Percentiles rank a stretch among this genome's conserved stretches.
Evolutionary conservation across 2,797 vertebrate species (phyloP).

Genomic region (Astyanax mexicanus): DNA sequence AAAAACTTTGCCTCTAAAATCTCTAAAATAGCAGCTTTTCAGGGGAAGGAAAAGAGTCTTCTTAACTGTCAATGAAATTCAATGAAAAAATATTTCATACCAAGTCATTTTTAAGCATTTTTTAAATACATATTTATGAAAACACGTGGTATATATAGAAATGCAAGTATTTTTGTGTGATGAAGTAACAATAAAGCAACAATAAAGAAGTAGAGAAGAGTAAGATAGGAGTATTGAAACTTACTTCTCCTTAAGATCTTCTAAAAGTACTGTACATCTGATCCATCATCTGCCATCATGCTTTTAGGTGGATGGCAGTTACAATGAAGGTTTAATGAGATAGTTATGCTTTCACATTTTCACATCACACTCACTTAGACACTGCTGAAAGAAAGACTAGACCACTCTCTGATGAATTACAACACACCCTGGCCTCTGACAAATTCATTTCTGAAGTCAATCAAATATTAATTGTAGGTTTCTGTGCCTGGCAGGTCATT

Average conservation of each 20-base stretch:
- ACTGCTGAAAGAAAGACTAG: constrained; percentile 17
- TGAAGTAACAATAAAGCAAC: too few species aligned
- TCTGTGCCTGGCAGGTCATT: constrained; percentile 33
- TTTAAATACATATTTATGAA: too few species aligned
- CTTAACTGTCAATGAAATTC: not conserved
- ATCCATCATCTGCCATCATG: not conserved
- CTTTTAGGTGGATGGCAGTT: not conserved
- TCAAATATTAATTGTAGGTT: constrained; percentile 44
- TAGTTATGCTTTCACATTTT: constrained; percentile 26
- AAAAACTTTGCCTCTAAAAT: too few species aligned
- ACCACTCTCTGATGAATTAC: constrained; percentile 23
- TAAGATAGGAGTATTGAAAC: not conserved
- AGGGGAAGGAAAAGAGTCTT: too few species aligned
- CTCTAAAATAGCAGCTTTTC: too few species aligned
- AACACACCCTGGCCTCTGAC: constrained; percentile 24
- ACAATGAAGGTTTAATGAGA: constrained; percentile 29
- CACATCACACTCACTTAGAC: constrained; percentile 9
- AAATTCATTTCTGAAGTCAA: constrained; percentile 48
- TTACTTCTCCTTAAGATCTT: not conserved
- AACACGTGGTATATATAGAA: too few species aligned
- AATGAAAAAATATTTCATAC: not conserved
- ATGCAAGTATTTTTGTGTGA: too few species aligned
- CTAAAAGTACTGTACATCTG: not conserved
- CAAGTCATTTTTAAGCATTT: too few species aligned
- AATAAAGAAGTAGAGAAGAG: too few species aligned